Conservation (phyloP, 2,888 invertebrate species). For the Toxonevra muliebris region DNA sequence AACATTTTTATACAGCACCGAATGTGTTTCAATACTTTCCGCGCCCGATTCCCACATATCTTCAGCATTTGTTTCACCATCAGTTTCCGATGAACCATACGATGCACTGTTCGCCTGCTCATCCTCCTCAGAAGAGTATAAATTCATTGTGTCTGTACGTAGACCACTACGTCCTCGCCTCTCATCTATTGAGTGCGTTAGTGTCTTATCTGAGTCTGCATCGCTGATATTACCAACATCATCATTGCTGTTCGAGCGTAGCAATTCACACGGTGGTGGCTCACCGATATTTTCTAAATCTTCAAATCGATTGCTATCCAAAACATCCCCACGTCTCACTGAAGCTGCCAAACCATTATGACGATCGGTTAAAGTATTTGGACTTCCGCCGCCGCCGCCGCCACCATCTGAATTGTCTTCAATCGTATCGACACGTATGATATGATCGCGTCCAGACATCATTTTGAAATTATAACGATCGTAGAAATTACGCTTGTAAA, state of each 20-base stretch:
- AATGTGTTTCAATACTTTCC: slow-evolving; percentile 87
- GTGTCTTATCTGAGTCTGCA: slow-evolving; percentile 56
- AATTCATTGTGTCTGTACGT: slow-evolving; percentile 37
- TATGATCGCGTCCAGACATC: slow-evolving; percentile 54
- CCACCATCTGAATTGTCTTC: slow-evolving; percentile 57
- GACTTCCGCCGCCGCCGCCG: slow-evolving; percentile 26
- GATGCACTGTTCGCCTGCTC: slow-evolving; percentile 76
- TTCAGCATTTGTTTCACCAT: slow-evolving; percentile 78
- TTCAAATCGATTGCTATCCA: slow-evolving; percentile 52
- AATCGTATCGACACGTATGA: slow-evolving; percentile 60
- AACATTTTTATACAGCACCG: slow-evolving; percentile 83
- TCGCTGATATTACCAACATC: slow-evolving; percentile 48
- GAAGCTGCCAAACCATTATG: slow-evolving; percentile 39
- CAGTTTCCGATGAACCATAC: slow-evolving; percentile 67
- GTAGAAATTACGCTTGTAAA: slow-evolving; percentile 67
- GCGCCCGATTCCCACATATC: slow-evolving; percentile 88
- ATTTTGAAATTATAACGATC: slow-evolving; percentile 64
- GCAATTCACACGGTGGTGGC: slow-evolving; percentile 6
- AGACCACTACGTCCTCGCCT: slow-evolving; percentile 38
- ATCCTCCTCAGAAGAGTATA: slow-evolving; percentile 55
- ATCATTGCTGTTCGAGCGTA: neutral
- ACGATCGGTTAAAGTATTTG: slow-evolving; percentile 34
- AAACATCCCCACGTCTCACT: slow-evolving; percentile 24
- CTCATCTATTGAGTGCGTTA: slow-evolving; percentile 46
- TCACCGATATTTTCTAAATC: slow-evolving; percentile 53